Percentiles rank a stretch among this genome's conserved stretches.
Conservation (phyloP, 2,797 vertebrate genomes). For the Lepilemur septentrionalis region DNA sequence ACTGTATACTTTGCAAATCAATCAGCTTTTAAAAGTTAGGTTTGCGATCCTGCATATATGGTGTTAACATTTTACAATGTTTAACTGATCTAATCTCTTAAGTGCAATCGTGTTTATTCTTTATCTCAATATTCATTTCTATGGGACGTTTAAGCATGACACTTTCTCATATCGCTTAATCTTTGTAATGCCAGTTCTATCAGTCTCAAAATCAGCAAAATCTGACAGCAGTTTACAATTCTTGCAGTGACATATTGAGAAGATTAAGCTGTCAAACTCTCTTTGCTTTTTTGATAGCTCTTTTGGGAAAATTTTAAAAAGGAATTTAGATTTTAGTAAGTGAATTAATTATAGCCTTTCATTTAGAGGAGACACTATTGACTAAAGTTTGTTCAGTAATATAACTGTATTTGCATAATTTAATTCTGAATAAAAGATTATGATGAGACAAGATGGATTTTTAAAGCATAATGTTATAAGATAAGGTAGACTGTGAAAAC, state of each 20-base stretch:
- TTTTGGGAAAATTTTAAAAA: neutral
- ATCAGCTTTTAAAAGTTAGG: neutral
- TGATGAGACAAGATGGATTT: neutral
- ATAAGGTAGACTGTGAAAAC: neutral
- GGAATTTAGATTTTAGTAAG: neutral
- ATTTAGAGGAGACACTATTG: neutral
- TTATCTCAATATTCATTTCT: slow-evolving; percentile 38
- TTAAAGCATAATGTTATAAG: neutral
- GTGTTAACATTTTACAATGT: slow-evolving; percentile 17
- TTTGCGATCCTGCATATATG: neutral
- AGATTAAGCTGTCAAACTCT: slow-evolving; percentile 48
- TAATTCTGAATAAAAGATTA: slow-evolving; percentile 33
- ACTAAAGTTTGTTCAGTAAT: slow-evolving; percentile 30
- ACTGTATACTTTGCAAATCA: neutral
- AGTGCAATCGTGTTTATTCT: neutral
- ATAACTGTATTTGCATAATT: neutral
- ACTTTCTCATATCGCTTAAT: neutral
- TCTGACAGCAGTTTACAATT: slow-evolving; percentile 38
- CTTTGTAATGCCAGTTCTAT: neutral
- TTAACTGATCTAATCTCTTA: slow-evolving; percentile 42
- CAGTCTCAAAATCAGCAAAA: neutral
- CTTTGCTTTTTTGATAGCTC: neutral
- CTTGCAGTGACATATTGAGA: neutral
- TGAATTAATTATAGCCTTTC: slow-evolving; percentile 55
- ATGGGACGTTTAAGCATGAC: neutral